Evolutionary conservation across 2,888 invertebrate genomes (phyloP).

Genomic region (Xestoiulus laeticollis): DNA sequence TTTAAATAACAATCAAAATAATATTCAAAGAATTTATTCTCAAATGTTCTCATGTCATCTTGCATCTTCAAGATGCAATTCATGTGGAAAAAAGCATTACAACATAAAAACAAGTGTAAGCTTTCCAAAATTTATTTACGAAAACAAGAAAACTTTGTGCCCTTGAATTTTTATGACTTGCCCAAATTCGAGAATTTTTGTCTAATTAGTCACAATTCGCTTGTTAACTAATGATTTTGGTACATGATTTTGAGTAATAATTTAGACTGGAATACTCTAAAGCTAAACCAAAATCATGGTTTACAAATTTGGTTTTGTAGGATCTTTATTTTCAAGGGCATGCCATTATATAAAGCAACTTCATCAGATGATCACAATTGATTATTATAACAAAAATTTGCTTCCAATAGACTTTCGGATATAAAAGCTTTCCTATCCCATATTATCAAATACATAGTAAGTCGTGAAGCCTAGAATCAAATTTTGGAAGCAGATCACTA

Average conservation of each 20-base stretch:
- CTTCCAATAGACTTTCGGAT: neutral
- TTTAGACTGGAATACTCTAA: neutral
- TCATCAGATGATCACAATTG: neutral
- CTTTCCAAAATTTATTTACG: neutral
- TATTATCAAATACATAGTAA: neutral
- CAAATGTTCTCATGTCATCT: neutral
- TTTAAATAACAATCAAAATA: neutral
- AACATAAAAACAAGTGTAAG: neutral
- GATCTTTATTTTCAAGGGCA: neutral
- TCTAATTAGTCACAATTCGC: too few relatives aligned
- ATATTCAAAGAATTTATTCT: neutral
- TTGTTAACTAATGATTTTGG: neutral
- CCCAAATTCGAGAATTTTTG: neutral
- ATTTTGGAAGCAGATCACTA: neutral
- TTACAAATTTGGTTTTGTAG: too few relatives aligned
- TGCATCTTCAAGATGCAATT: slow-evolving; percentile 9
- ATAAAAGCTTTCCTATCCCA: neutral
- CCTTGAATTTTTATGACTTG: neutral
- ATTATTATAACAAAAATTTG: neutral
- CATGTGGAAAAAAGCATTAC: neutral
- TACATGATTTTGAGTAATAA: neutral
- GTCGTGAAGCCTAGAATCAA: neutral
- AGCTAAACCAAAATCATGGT: too few relatives aligned
- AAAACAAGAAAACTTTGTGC: neutral
- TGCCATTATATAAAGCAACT: neutral